Percentiles rank a stretch among this genome's conserved stretches.
Evolutionary conservation across 2,113 vertebrate genomes (phyloP).

Genomic region (Bostrychus sinensis): DNA sequence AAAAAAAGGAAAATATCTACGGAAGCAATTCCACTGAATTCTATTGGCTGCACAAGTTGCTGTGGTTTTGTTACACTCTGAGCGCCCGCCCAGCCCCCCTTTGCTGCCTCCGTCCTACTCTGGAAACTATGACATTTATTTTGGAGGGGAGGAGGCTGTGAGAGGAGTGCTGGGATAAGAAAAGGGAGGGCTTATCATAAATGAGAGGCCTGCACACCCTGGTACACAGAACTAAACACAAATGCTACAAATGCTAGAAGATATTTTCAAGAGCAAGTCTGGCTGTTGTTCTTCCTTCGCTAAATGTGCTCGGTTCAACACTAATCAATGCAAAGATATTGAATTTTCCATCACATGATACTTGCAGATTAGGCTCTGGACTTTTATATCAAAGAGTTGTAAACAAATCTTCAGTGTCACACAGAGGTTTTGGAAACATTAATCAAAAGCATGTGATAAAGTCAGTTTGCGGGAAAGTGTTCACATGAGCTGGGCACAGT

Average conservation of each 20-base stretch:
- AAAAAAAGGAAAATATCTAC: conserved; percentile 42
- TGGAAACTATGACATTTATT: conserved; percentile 88
- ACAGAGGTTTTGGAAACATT: conserved; percentile 14
- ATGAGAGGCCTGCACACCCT: conserved; percentile 65
- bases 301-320: background rate
- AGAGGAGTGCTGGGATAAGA: conserved; percentile 47
- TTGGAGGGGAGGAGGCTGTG: conserved; percentile 61
- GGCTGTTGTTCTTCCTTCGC: background rate
- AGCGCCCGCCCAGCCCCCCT: conserved; percentile 74
- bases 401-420: conserved; percentile 42
- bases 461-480: conserved; percentile 7
- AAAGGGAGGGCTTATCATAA: conserved; percentile 60
- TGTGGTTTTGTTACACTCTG: conserved; percentile 76
- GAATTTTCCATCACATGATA: conserved; percentile 38
- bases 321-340: conserved; percentile 33
- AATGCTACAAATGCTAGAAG: conserved; percentile 19
- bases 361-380: background rate
- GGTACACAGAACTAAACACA: conserved; percentile 45
- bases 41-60: conserved; percentile 80
- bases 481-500: conserved; percentile 17
- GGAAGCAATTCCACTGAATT: conserved; percentile 76
- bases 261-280: background rate
- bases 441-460: conserved; percentile 39
- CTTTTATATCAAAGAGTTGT: conserved; percentile 27
- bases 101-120: conserved; percentile 64